A percentile compares a stretch with the other conserved stretches of the same genome.
Evolutionary conservation across 2,888 invertebrate genomes (phyloP).

Genomic region (Mesopsocus fuscifrons): DNA sequence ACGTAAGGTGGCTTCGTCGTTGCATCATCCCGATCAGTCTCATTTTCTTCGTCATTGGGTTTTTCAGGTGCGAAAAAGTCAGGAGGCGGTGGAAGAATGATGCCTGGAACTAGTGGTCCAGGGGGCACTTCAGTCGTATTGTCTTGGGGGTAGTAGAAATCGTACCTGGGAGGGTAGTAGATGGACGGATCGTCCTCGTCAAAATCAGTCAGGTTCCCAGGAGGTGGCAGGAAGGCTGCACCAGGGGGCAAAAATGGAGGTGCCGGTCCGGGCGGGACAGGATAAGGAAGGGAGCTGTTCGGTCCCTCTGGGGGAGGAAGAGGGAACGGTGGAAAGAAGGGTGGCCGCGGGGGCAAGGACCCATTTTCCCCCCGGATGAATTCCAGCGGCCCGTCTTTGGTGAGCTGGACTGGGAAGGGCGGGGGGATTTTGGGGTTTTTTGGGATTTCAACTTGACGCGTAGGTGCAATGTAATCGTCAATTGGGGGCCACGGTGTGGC

Average conservation of each 20-base stretch:
- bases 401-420: conserved; percentile 82
- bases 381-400: conserved; percentile 68
- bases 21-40: conserved; percentile 19
- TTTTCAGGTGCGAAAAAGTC: conserved; percentile 61
- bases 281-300: conserved; percentile 20
- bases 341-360: conserved; percentile 33
- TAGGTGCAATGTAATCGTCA: conserved; percentile 65
- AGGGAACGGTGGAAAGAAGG: conserved; percentile 35
- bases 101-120: conserved; percentile 74
- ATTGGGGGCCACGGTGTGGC: conserved; percentile 48
- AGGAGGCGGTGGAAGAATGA: conserved; percentile 72
- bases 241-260: conserved; percentile 40
- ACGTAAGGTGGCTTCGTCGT: conserved; percentile 15
- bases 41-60: conserved; percentile 26
- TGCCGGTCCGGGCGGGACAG: conserved; percentile 31
- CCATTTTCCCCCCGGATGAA: conserved; percentile 59
- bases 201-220: conserved; percentile 48
- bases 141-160: conserved; percentile 62
- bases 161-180: conserved; percentile 81
- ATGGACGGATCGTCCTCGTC: conserved; percentile 84
- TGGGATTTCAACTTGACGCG: conserved; percentile 69
- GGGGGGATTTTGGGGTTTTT: conserved; percentile 68
- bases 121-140: conserved; percentile 58
- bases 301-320: conserved; percentile 24
- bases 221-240: conserved; percentile 30